phyloP scores from a whole-genome alignment of 1,140 invertebrate species.

The Coelopa frigida region DNA sequence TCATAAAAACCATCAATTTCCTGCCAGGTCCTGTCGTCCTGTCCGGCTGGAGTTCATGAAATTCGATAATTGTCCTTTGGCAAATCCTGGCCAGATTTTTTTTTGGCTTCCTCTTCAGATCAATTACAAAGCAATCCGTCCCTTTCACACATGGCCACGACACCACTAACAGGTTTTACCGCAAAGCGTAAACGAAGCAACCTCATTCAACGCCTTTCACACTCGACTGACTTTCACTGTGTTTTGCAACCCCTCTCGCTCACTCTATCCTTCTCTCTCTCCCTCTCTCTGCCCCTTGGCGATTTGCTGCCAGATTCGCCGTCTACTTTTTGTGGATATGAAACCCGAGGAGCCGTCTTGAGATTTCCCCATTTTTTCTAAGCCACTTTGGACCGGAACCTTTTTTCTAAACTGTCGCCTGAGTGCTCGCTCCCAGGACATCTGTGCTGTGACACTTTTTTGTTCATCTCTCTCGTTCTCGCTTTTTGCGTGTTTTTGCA shows the following conservation, averaged over 20 bases:
- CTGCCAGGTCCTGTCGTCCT: neutral
- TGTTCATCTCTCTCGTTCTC: too few species aligned
- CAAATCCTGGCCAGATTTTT: slow-evolving; percentile 21
- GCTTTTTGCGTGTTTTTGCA: too few species aligned
- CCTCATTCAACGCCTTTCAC: slow-evolving; percentile 10
- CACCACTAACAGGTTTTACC: slow-evolving; percentile 13
- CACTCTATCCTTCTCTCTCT: neutral
- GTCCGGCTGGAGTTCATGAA: neutral
- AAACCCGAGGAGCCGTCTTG: too few species aligned
- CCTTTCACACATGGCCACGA: neutral
- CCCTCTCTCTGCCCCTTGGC: neutral
- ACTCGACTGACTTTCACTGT: neutral
- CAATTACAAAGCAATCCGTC: slow-evolving; percentile 34
- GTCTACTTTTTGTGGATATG: neutral
- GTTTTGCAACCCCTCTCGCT: neutral
- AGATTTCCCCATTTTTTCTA: too few species aligned
- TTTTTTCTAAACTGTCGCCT: too few species aligned
- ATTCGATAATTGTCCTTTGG: too few species aligned
- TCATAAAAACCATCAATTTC: neutral
- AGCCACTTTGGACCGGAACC: too few species aligned
- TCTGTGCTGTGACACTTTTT: too few species aligned
- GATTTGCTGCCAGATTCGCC: slow-evolving; percentile 6
- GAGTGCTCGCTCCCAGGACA: too few species aligned
- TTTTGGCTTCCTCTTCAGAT: slow-evolving; percentile 43
- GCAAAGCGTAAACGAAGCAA: slow-evolving; percentile 12